Percentiles rank a stretch among this genome's conserved stretches.
Conservation (phyloP, 2,888 invertebrate species). For the Agonopterix heracliana region DNA sequence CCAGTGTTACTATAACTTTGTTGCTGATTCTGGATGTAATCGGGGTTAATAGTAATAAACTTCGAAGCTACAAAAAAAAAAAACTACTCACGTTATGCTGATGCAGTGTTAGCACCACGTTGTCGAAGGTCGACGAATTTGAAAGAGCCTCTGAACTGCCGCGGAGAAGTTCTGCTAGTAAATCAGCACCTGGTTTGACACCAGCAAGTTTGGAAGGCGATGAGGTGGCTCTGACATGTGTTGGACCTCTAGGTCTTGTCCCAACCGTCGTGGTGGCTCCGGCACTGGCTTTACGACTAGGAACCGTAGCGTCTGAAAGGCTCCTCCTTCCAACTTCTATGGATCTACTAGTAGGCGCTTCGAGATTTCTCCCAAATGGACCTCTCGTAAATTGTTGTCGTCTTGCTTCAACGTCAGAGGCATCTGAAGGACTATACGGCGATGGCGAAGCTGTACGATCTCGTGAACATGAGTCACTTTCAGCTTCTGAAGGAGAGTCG, state of each 20-base stretch:
- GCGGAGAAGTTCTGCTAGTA: conserved; percentile 84
- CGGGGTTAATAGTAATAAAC: conserved; percentile 31
- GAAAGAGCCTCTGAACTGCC: conserved; percentile 88
- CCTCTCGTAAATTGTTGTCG: conserved; percentile 78
- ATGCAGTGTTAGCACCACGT: conserved; percentile 67
- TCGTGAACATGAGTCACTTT: conserved; percentile 76
- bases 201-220: conserved; percentile 87
- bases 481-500: conserved; percentile 85
- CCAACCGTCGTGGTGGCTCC: conserved; percentile 60
- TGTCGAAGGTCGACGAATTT: conserved; percentile 72
- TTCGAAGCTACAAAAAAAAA: neutral
- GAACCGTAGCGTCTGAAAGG: conserved; percentile 67
- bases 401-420: conserved; percentile 62
- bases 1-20: conserved; percentile 41
- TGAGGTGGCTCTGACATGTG: conserved; percentile 86
- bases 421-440: conserved; percentile 80
- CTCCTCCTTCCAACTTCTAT: conserved; percentile 73
- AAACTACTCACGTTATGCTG: conserved; percentile 68
- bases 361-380: conserved; percentile 75
- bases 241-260: conserved; percentile 64
- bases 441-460: conserved; percentile 78
- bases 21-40: conserved; percentile 41
- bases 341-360: conserved; percentile 68
- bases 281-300: conserved; percentile 78
- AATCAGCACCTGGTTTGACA: conserved; percentile 71